Evolutionary conservation across 2,113 vertebrate species (phyloP).

Genomic region (Thamnophis sirtalis): DNA sequence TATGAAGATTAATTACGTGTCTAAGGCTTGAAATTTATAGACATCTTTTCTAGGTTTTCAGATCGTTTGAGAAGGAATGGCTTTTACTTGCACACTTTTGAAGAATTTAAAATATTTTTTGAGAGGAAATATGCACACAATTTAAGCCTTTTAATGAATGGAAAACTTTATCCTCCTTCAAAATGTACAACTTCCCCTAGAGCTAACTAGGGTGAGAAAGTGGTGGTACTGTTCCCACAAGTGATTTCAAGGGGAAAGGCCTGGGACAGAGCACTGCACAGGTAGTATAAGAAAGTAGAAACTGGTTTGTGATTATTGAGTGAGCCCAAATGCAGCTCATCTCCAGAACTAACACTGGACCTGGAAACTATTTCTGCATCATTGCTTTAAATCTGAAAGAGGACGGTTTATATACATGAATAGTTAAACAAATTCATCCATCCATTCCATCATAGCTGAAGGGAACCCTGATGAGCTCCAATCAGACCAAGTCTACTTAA

Average conservation of each 20-base stretch:
- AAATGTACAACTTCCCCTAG: background rate
- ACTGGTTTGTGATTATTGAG: background rate
- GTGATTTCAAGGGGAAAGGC: background rate
- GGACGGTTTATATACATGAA: background rate
- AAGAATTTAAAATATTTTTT: slow-evolving; percentile 19
- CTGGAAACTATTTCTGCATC: background rate
- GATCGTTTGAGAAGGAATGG: slow-evolving; percentile 47
- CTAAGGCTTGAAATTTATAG: slow-evolving; percentile 57
- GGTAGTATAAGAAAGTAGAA: background rate
- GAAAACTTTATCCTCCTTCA: background rate
- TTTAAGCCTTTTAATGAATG: slow-evolving; percentile 1
- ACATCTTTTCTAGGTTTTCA: slow-evolving; percentile 66
- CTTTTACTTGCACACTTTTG: slow-evolving; percentile 21
- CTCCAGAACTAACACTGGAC: background rate
- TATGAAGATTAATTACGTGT: slow-evolving; percentile 70
- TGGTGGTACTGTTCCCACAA: background rate
- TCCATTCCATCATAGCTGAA: background rate
- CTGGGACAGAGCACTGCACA: background rate
- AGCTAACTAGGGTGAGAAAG: background rate
- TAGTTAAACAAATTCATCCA: background rate
- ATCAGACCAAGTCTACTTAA: background rate
- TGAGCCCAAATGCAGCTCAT: background rate
- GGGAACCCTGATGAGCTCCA: background rate
- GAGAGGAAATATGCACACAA: background rate
- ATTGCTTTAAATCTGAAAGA: background rate